Conservation (phyloP, 92 coral and sea anemone genomes). For the Parazoanthus darwini region DNA sequence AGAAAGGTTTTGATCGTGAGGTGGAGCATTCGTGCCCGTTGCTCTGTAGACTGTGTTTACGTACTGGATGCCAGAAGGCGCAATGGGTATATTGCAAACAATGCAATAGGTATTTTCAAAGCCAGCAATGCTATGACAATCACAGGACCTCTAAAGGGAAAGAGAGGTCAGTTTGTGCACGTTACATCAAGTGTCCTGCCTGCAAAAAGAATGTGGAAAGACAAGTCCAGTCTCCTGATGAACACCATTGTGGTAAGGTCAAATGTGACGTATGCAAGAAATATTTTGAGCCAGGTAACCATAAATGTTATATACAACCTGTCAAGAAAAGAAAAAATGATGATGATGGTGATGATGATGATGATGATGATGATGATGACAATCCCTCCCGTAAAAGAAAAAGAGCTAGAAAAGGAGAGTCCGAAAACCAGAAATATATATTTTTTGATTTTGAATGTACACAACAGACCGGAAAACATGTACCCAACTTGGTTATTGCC, state of each 20-base stretch:
- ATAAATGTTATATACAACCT: slow-evolving; percentile 37
- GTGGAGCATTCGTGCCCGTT: slow-evolving; percentile 40
- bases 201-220: slow-evolving; percentile 32
- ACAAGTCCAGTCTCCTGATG: not conserved
- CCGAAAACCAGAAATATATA: not conserved
- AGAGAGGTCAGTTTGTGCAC: slow-evolving; percentile 25
- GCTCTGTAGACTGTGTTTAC: slow-evolving; percentile 37
- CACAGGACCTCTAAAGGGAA: slow-evolving; percentile 26
- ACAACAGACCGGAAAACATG: slow-evolving; percentile 57
- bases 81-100: slow-evolving; percentile 41
- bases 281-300: slow-evolving; percentile 10
- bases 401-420: not conserved
- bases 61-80: slow-evolving; percentile 1
- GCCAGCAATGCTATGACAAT: slow-evolving; percentile 30
- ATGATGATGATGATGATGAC: not conserved
- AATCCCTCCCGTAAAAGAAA: not conserved
- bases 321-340: not conserved
- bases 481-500: slow-evolving; percentile 52
- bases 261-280: slow-evolving; percentile 34
- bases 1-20: slow-evolving; percentile 53
- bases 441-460: slow-evolving; percentile 54
- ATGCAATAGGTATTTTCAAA: slow-evolving; percentile 47
- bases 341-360: slow-evolving; percentile 34
- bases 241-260: slow-evolving; percentile 38
- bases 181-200: slow-evolving; percentile 23